Evolutionary conservation across 2,888 invertebrate genomes (phyloP).

Genomic region (Cabera pusaria): DNA sequence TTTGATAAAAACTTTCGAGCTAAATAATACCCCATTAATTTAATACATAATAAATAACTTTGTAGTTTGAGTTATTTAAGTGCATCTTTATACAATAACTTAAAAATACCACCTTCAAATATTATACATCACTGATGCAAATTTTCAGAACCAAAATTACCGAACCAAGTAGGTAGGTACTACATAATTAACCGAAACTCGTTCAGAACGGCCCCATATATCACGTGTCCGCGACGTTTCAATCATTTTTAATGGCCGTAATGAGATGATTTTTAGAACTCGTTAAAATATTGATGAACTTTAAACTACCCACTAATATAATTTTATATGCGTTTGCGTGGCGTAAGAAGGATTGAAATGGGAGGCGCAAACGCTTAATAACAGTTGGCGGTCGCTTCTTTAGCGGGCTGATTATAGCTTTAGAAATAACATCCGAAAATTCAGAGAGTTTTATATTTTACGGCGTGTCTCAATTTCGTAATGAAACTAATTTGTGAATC

Average conservation of each 20-base stretch:
- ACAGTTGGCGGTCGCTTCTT: slow-evolving; percentile 45
- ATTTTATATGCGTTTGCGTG: slow-evolving; percentile 43
- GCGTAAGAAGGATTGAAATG: slow-evolving; percentile 41
- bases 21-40: no score
- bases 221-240: slow-evolving; percentile 25
- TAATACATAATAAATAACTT: no score
- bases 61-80: no score
- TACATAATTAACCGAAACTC: slow-evolving; percentile 10
- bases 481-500: slow-evolving; percentile 4
- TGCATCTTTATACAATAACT: no score
- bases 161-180: slow-evolving; percentile 5
- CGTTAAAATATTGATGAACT: slow-evolving; percentile 50
- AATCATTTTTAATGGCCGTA: slow-evolving; percentile 30
- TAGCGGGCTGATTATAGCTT: slow-evolving; percentile 45
- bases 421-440: slow-evolving; percentile 4
- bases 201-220: slow-evolving; percentile 18
- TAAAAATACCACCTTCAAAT: no score
- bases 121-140: no score
- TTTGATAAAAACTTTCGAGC: no score
- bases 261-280: slow-evolving; percentile 33
- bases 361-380: slow-evolving; percentile 50
- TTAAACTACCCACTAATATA: slow-evolving; percentile 53
- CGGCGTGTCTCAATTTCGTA: slow-evolving; percentile 15
- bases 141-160: slow-evolving; percentile 2
- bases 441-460: background rate